Evolutionary conservation across 2,888 invertebrate genomes (phyloP).

Genomic region (Oscheius myriophilus): DNA sequence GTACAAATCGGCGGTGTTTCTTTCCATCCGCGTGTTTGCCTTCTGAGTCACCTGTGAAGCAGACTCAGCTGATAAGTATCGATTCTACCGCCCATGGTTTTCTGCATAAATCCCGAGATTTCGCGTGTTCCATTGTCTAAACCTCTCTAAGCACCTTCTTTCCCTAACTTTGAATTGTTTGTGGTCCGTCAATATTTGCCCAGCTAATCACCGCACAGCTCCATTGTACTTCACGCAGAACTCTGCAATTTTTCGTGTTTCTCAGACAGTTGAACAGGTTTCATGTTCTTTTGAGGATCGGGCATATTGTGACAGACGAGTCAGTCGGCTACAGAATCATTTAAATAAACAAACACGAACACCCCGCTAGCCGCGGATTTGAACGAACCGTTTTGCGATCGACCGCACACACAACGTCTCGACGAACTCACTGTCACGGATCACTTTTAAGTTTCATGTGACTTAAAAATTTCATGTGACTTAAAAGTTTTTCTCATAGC

Average conservation of each 20-base stretch:
- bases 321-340: no score
- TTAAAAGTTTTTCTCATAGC: no score
- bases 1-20: slow-evolving; percentile 28
- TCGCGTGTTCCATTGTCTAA: neutral
- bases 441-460: no score
- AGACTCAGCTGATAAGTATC: slow-evolving; percentile 33
- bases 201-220: slow-evolving; percentile 27
- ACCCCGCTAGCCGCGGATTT: no score
- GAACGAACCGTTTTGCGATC: no score
- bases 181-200: slow-evolving; percentile 22
- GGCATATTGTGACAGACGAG: no score
- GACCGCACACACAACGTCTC: no score
- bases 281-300: no score
- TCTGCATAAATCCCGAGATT: slow-evolving; percentile 2
- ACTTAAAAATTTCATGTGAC: no score
- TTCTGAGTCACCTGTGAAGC: slow-evolving; percentile 30
- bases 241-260: neutral
- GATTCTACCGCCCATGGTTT: slow-evolving; percentile 25
- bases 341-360: no score
- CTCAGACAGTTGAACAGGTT: no score
- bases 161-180: slow-evolving; percentile 3
- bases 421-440: no score
- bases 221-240: slow-evolving; percentile 14
- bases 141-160: neutral
- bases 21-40: slow-evolving; percentile 26